Conservation (phyloP, 2,797 vertebrate genomes). For the Semotilus atromaculatus region DNA sequence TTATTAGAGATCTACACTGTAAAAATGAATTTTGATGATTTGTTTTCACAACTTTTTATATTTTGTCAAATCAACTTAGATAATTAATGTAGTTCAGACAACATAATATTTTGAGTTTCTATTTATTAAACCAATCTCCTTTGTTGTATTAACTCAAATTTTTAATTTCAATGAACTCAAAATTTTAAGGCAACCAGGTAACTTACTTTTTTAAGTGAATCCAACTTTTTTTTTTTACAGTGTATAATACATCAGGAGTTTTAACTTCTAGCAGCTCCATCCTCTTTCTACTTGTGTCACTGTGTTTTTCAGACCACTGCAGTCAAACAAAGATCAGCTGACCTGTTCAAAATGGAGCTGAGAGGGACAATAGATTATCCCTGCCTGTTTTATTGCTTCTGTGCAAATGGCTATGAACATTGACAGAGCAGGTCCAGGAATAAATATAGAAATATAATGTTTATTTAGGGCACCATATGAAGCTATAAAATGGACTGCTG, state of each 20-base stretch:
- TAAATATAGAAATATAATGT: constrained; percentile 12
- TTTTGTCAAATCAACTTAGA: too few species aligned
- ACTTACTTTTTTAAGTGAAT: too few species aligned
- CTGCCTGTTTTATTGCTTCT: constrained; percentile 29
- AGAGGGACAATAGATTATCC: constrained; percentile 1
- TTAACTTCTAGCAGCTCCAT: neutral
- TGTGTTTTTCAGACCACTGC: neutral
- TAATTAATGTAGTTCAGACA: too few species aligned
- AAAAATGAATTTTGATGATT: too few species aligned
- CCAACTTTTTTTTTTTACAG: too few species aligned
- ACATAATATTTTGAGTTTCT: too few species aligned
- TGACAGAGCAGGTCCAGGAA: constrained; percentile 21
- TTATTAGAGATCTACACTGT: constrained; percentile 1
- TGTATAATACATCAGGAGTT: neutral
- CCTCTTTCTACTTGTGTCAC: neutral
- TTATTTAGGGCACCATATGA: constrained; percentile 7
- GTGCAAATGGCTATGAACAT: constrained; percentile 35
- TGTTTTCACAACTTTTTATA: too few species aligned
- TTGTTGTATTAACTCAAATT: too few species aligned
- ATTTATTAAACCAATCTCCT: too few species aligned
- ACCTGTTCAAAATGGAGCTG: constrained; percentile 25
- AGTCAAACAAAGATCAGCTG: constrained; percentile 25
- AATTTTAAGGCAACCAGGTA: too few species aligned
- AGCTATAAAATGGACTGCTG: neutral
- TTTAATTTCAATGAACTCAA: too few species aligned